Evolutionary conservation across 2,888 invertebrate genomes (phyloP).

Genomic region (Argyresthia albistria): DNA sequence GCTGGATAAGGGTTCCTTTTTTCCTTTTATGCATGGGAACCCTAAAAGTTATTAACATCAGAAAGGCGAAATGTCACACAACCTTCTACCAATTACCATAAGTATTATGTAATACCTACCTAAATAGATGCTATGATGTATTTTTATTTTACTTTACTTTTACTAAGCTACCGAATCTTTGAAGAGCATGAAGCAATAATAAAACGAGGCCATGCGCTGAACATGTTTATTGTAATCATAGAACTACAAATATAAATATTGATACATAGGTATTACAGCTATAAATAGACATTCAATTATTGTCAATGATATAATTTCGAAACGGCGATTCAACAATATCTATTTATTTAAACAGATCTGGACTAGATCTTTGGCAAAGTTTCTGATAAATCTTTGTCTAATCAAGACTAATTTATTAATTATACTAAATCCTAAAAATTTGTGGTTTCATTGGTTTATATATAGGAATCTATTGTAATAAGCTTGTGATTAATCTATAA

Average conservation of each 20-base stretch:
- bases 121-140: too few species aligned
- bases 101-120: too few species aligned
- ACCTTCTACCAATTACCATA: too few species aligned
- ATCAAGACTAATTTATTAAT: neutral
- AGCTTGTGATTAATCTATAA: too few species aligned
- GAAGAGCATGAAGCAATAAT: too few species aligned
- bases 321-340: slow-evolving; percentile 13
- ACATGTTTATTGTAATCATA: slow-evolving; percentile 37
- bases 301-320: slow-evolving; percentile 45
- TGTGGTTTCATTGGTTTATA: neutral
- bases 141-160: too few species aligned
- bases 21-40: too few species aligned
- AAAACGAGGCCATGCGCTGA: slow-evolving; percentile 23
- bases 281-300: slow-evolving; percentile 56
- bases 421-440: neutral
- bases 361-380: neutral
- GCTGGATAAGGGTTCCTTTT: too few species aligned
- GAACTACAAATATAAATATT: slow-evolving; percentile 28
- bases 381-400: neutral
- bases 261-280: slow-evolving; percentile 34
- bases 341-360: slow-evolving; percentile 10
- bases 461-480: too few species aligned
- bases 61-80: too few species aligned
- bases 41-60: too few species aligned
- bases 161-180: too few species aligned